A percentile compares a stretch with the other conserved stretches of the same genome.
phyloP scores from a whole-genome alignment of 2,797 vertebrate genomes.

The Mus minutoides region DNA sequence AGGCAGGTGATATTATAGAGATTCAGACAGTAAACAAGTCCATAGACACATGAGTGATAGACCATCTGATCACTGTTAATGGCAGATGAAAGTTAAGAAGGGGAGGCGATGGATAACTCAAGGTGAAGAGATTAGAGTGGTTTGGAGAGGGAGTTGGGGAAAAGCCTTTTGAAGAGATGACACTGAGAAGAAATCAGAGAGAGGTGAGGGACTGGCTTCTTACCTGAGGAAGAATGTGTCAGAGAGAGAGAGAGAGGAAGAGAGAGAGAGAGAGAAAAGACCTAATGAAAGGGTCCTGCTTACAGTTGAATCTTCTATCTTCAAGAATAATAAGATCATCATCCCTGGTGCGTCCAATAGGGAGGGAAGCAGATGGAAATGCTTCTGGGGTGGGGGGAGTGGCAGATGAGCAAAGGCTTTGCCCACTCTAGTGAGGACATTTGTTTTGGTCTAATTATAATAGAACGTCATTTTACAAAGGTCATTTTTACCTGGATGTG shows the following conservation, averaged over 20 bases:
- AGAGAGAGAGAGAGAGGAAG: background rate
- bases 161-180: background rate
- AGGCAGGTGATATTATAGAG: background rate
- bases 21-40: background rate
- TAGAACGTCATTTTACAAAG: background rate
- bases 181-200: background rate
- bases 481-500: background rate
- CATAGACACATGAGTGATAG: background rate
- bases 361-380: too few relatives aligned
- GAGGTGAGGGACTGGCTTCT: background rate
- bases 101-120: background rate
- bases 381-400: background rate
- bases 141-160: background rate
- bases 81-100: background rate
- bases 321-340: background rate
- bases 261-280: background rate
- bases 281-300: background rate
- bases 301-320: background rate
- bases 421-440: background rate
- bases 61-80: background rate
- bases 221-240: background rate
- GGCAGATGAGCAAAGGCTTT: background rate
- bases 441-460: background rate
- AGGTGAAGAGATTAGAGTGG: background rate
- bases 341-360: background rate